Conservation (phyloP, 2,888 invertebrate genomes). For the Tetramorium bicarinatum region DNA sequence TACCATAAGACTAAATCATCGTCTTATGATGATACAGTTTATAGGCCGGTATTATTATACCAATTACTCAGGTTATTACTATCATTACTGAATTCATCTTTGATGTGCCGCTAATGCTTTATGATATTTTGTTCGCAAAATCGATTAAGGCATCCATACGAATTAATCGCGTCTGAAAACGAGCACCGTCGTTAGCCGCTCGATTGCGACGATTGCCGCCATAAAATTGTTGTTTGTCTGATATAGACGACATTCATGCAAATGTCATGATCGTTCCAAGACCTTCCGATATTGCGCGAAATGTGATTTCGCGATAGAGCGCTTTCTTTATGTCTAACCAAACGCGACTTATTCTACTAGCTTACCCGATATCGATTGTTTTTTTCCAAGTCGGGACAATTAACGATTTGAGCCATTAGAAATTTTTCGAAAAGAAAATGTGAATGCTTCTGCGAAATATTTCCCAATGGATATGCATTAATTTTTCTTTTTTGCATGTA, state of each 20-base stretch:
- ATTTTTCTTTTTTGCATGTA: neutral
- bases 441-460: neutral
- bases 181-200: constrained; percentile 34
- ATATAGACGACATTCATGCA: constrained; percentile 38
- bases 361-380: constrained; percentile 63
- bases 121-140: constrained; percentile 1
- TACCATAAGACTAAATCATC: neutral
- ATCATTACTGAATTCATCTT: constrained; percentile 9
- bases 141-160: constrained; percentile 18
- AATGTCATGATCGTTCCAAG: constrained; percentile 48
- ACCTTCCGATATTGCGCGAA: constrained; percentile 55
- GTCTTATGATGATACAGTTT: too few relatives aligned
- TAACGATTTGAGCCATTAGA: constrained; percentile 55
- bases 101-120: constrained; percentile 6
- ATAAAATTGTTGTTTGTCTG: constrained; percentile 45
- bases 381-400: constrained; percentile 49
- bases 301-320: constrained; percentile 35
- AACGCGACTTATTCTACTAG: constrained; percentile 57
- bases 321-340: constrained; percentile 16
- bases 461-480: neutral
- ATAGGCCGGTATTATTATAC: neutral
- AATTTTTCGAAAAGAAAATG: neutral
- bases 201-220: constrained; percentile 35
- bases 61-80: neutral
- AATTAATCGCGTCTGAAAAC: constrained; percentile 47